Conservation (phyloP, 2,113 vertebrate genomes). For the Ophthalmolycus amberensis region DNA sequence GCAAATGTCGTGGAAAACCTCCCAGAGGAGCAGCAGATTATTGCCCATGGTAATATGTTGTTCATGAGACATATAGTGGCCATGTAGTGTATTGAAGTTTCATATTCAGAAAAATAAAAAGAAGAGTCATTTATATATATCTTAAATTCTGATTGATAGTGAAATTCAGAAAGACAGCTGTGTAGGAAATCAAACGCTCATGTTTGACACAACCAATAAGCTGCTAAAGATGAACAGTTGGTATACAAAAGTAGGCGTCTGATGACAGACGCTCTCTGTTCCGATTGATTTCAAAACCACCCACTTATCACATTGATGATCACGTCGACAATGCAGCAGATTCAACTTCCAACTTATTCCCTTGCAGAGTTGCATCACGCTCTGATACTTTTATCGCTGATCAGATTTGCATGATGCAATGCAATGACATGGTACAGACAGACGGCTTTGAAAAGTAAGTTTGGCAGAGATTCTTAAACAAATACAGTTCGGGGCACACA, state of each 20-base stretch:
- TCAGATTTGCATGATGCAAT: slow-evolving; percentile 63
- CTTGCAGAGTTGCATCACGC: slow-evolving; percentile 43
- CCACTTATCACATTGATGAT: slow-evolving; percentile 30
- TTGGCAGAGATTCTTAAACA: slow-evolving; percentile 28
- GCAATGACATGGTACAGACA: slow-evolving; percentile 28
- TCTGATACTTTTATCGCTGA: slow-evolving; percentile 41
- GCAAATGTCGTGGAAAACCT: too few species aligned
- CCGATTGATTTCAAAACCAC: not conserved
- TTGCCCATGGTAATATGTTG: too few species aligned
- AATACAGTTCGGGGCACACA: slow-evolving; percentile 15
- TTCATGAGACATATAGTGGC: too few species aligned
- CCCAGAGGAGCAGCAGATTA: too few species aligned
- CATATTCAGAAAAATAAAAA: too few species aligned
- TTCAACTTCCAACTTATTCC: slow-evolving; percentile 30
- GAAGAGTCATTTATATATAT: not conserved
- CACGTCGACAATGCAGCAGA: not conserved
- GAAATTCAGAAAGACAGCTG: not conserved
- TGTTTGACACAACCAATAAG: not conserved
- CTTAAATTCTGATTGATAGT: not conserved
- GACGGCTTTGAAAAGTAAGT: not conserved
- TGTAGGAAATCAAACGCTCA: not conserved
- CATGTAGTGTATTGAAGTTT: too few species aligned
- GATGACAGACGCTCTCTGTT: not conserved
- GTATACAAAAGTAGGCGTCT: not conserved
- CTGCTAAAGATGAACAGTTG: not conserved